A percentile compares a stretch with the other conserved stretches of the same genome.
phyloP scores from a whole-genome alignment of 2,113 vertebrate species.

The Eudyptes chrysolophus region DNA sequence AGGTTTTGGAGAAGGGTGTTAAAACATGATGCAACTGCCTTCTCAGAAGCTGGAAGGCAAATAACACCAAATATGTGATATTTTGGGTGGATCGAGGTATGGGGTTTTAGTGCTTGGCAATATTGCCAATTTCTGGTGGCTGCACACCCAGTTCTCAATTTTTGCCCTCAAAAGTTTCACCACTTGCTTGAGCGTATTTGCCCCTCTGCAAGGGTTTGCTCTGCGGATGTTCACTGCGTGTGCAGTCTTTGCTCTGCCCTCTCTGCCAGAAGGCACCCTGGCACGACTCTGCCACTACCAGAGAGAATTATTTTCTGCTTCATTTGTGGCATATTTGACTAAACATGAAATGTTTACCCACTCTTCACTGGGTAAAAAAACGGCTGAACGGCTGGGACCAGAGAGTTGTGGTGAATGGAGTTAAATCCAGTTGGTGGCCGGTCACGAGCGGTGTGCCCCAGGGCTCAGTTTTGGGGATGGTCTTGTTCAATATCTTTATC shows the following conservation, averaged over 20 bases:
- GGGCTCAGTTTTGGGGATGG: no score
- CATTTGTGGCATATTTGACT: slow-evolving; percentile 31
- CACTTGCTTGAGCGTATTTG: not conserved
- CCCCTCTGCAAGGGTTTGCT: not conserved
- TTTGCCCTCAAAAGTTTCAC: not conserved
- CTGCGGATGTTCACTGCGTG: not conserved
- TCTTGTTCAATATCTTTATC: no score
- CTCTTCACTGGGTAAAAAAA: no score
- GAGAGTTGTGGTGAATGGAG: no score
- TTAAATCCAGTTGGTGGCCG: no score
- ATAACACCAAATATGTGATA: not conserved
- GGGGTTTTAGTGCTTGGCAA: not conserved
- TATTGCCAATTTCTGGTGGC: not conserved
- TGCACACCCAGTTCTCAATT: not conserved
- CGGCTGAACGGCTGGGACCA: no score
- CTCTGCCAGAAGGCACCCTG: not conserved
- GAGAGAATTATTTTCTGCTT: slow-evolving; percentile 33
- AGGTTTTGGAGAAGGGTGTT: not conserved
- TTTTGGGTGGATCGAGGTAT: not conserved
- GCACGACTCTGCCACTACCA: not conserved
- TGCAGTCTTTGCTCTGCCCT: not conserved
- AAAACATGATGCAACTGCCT: not conserved
- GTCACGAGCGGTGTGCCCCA: no score
- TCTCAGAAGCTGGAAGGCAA: not conserved
- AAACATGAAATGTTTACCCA: not conserved